A percentile compares a stretch with the other conserved stretches of the same genome.
phyloP scores from a whole-genome alignment of 1,140 invertebrate species.

The Cotesia glomerata region DNA sequence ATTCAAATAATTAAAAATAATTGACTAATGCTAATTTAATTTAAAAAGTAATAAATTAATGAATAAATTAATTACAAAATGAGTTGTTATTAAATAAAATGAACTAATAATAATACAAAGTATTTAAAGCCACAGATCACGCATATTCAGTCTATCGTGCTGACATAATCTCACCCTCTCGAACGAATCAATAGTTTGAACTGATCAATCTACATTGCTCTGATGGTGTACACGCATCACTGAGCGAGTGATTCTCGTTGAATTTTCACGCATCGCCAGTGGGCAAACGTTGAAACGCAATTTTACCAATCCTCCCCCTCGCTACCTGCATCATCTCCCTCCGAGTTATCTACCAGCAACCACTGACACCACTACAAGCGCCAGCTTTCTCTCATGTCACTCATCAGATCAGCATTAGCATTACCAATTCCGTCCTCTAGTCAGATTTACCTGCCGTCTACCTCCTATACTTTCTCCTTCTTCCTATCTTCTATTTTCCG shows the following conservation, averaged over 20 bases:
- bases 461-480: no score
- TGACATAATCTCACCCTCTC: neutral
- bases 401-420: neutral
- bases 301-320: constrained; percentile 4
- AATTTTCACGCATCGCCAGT: constrained; percentile 20
- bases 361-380: no score
- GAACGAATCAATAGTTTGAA: constrained; percentile 4
- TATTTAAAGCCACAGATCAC: neutral
- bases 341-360: no score
- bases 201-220: neutral
- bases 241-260: constrained; percentile 1
- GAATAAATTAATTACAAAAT: no score
- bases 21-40: no score
- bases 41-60: no score
- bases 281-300: constrained; percentile 15
- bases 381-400: neutral
- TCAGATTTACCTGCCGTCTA: neutral
- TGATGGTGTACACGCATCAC: neutral
- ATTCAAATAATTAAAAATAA: no score
- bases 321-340: neutral
- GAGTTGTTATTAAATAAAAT: no score
- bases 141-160: neutral
- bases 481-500: neutral
- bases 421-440: neutral
- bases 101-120: neutral